Evolutionary conservation across 2,888 invertebrate species (phyloP).

Genomic region (Choreutis nemorana): DNA sequence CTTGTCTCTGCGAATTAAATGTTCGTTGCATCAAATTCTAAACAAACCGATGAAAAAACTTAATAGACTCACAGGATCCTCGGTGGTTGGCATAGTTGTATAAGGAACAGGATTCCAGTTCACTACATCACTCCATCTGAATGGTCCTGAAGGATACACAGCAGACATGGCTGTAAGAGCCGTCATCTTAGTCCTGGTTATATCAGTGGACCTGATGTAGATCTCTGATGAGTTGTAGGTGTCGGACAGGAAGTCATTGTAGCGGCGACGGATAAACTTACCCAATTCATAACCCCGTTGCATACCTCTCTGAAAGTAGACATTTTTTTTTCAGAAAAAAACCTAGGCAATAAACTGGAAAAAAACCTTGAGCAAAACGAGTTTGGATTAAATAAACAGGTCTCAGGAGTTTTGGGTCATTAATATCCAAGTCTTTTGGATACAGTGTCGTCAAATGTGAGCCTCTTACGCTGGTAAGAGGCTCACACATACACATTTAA

Average conservation of each 20-base stretch:
- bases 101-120: constrained; percentile 6
- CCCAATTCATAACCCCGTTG: constrained; percentile 19
- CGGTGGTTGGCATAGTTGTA: background rate
- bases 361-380: too few relatives aligned
- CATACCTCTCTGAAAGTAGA: constrained; percentile 20
- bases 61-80: background rate
- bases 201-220: constrained; percentile 4
- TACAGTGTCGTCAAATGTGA: too few relatives aligned
- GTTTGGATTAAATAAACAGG: too few relatives aligned
- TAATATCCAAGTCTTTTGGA: too few relatives aligned
- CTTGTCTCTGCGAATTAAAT: background rate
- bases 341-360: too few relatives aligned
- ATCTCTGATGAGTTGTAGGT: constrained; percentile 24
- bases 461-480: too few relatives aligned
- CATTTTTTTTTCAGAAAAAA: too few relatives aligned
- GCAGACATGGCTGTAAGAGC: constrained; percentile 3
- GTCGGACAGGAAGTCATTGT: constrained; percentile 19
- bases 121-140: constrained; percentile 1
- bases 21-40: background rate
- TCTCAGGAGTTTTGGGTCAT: too few relatives aligned
- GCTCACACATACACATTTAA: too few relatives aligned
- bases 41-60: background rate
- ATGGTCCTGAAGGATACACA: constrained; percentile 1
- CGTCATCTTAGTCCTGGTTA: constrained; percentile 4
- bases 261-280: constrained; percentile 20